Base-by-base conservation (phyloP, 2,797 vertebrate species). In the Lutjanus campechanus region DNA sequence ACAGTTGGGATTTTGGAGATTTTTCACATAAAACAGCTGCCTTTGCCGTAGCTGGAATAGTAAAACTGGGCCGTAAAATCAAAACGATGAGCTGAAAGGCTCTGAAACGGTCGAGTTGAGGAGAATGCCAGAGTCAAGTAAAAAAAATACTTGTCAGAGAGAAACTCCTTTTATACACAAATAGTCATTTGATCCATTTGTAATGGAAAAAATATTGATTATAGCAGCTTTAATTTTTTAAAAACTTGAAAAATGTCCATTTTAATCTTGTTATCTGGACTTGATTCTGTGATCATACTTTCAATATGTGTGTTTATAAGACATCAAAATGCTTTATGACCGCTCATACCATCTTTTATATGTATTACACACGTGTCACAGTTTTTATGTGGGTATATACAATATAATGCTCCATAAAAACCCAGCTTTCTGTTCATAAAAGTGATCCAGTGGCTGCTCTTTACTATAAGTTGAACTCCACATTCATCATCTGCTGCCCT, bases 401-500 rank as follows among this genome's bases (percentile, higher is more conserved):
- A 50, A 22, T 50, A 7, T 54, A 55, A 58, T 64, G 12, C 40
- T 66, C 36, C 53, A 64, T 20, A 55, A 12, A 13, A 79, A 69
- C 15, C 7, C 13, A 69, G 20, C 22, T 63, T 8, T 22, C 47
- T 63, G 53, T n/a, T 77, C 0, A n/a, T 64, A 62, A 69, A 69
- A 49, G 47, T 15, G 43, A 65, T 53, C 12, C 59, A 62, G 50
- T 1, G 49, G 68, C 55, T 71, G 55, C 63, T 58, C 41, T 77
- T 80, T 67, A 61, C 25, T 49, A 2, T 11, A 69, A 40, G 7
- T 25, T 41, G 8, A 43, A 41, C 53, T 69, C 15, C 29, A n/a
- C 44, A 66, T 74, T 29, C 79, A 77, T 76, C 77, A 86, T 58
- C 22, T 0, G 4, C 67, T 78, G 73, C 85, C 84, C 75, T 84